Conservation (phyloP, 2,797 vertebrate species). For the Enteromius radiatus region DNA sequence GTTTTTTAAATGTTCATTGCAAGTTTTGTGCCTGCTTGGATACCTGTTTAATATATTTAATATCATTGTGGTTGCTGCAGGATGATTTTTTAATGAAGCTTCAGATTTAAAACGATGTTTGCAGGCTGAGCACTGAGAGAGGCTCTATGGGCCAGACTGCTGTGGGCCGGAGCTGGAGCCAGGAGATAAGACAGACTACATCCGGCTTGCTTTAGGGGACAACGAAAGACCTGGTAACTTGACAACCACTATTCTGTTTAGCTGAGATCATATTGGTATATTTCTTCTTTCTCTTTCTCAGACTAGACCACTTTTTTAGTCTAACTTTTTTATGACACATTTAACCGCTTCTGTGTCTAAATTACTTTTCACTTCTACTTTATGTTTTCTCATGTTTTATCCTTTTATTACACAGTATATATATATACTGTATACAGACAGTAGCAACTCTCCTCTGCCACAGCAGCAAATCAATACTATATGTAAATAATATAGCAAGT, state of each 20-base stretch:
- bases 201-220: slow-evolving; percentile 56
- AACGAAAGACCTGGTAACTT: slow-evolving; percentile 61
- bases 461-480: no score
- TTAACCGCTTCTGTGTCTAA: neutral
- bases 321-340: neutral
- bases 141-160: slow-evolving; percentile 49
- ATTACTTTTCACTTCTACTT: neutral
- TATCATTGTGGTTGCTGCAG: slow-evolving; percentile 11
- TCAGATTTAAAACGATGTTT: slow-evolving; percentile 47
- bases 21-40: neutral
- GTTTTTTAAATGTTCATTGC: neutral
- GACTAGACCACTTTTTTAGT: neutral
- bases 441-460: no score
- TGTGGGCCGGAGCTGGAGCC: slow-evolving; percentile 60
- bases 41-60: slow-evolving; percentile 26
- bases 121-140: slow-evolving; percentile 43
- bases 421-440: no score
- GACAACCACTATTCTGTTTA: slow-evolving; percentile 74
- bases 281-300: slow-evolving; percentile 67
- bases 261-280: slow-evolving; percentile 65
- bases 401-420: neutral
- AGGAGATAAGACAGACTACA: slow-evolving; percentile 64
- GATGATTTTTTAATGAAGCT: slow-evolving; percentile 40
- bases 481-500: no score
- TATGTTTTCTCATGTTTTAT: neutral